A percentile compares a stretch with the other conserved stretches of the same genome.
These are phyloP conservation scores for Lucinisca nassula DNA, from an alignment of 2,888 invertebrate species.

Conservation along the genomic window DNA sequence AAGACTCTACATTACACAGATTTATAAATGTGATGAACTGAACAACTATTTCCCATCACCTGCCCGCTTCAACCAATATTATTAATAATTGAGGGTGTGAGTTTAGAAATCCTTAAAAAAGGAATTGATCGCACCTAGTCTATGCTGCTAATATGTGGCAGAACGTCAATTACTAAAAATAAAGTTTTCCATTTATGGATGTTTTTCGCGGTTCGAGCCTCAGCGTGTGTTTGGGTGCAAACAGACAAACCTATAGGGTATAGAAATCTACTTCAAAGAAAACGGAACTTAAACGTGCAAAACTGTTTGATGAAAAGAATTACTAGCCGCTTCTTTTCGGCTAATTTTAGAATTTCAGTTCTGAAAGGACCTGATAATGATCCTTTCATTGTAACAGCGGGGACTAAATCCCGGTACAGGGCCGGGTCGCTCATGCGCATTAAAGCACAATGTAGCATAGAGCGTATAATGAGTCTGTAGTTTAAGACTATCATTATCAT, in stretches of 20 bases:
- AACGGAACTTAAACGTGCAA: background rate
- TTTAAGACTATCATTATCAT: constrained; percentile 65
- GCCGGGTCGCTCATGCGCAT: constrained; percentile 47
- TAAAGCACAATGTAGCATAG: constrained; percentile 65
- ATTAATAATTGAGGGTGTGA: background rate
- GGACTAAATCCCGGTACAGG: background rate
- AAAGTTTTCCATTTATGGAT: constrained; percentile 41
- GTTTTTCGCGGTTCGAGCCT: constrained; percentile 9
- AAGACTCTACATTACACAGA: too few species aligned
- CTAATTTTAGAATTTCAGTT: background rate
- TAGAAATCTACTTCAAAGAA: background rate
- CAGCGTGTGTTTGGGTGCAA: background rate
- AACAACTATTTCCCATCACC: too few species aligned
- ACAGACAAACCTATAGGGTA: too few species aligned
- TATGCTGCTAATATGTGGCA: constrained; percentile 25
- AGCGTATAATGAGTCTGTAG: constrained; percentile 61
- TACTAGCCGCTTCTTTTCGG: background rate
- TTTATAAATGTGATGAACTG: too few species aligned
- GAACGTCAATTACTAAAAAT: constrained; percentile 31
- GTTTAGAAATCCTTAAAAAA: background rate
- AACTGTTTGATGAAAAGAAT: background rate
- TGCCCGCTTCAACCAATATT: too few species aligned
- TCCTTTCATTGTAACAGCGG: background rate
- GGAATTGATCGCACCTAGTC: constrained; percentile 35
- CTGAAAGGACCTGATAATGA: constrained; percentile 5